phyloP scores from a whole-genome alignment of 2,888 invertebrate species.

The Drosophila pseudotalamancana region DNA sequence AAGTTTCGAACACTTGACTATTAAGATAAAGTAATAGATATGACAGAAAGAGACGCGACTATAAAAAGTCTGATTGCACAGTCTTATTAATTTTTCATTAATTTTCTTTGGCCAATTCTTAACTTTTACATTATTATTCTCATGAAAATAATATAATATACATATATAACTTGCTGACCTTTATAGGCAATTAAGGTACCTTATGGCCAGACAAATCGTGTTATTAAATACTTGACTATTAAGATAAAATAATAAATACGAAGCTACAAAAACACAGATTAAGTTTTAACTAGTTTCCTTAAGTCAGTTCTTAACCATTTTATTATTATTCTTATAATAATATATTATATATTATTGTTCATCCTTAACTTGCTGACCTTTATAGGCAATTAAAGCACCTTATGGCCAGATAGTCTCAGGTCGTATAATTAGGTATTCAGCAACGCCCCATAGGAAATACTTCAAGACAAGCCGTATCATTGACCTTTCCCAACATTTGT shows the following conservation, averaged over 20 bases:
- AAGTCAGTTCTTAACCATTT: neutral
- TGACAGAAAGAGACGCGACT: neutral
- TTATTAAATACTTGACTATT: constrained; percentile 20
- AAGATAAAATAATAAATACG: constrained; percentile 2
- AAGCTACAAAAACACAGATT: neutral
- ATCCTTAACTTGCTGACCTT: constrained; percentile 27
- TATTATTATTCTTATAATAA: neutral
- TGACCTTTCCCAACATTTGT: constrained; percentile 47
- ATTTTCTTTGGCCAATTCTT: neutral
- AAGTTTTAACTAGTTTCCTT: neutral
- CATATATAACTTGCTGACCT: too few relatives aligned
- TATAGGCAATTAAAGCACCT: constrained; percentile 20
- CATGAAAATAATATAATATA: too few relatives aligned
- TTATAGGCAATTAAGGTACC: too few relatives aligned
- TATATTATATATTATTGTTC: too few relatives aligned
- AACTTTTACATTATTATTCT: too few relatives aligned
- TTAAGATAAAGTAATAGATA: neutral
- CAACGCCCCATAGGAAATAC: constrained; percentile 38
- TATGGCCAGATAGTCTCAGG: constrained; percentile 21
- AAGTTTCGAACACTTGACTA: constrained; percentile 19
- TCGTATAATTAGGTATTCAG: constrained; percentile 30
- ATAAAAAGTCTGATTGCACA: neutral
- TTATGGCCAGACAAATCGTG: too few relatives aligned
- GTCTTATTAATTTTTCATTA: neutral
- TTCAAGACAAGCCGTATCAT: constrained; percentile 27